Evolutionary conservation across 1,140 invertebrate genomes (phyloP), one percentile per base, ranked within the genome.

Genomic region (Pogonus chalceus): DNA sequence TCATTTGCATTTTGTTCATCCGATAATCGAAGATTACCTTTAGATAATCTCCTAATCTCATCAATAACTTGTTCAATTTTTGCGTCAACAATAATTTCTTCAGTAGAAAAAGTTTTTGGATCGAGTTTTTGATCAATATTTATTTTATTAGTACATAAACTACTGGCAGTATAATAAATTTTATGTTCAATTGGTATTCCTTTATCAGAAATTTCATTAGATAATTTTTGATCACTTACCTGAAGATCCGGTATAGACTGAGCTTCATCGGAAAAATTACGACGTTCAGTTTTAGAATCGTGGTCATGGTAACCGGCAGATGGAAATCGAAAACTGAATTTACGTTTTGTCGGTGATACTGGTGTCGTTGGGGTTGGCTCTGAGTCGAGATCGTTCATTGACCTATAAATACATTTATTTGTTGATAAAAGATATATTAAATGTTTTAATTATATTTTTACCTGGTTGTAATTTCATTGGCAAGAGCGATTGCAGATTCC

Each of bases 401-500:
- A 92, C 64, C 77, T 78, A 4, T 4, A 20, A 4, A 46, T 46
- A 46, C 12, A 46, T 46, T 7, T 4, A 46, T 46, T 46, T 7
- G 4, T 46, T 35, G n/a, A 49, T 7, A 43, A 21, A 3, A 12
- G 26, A 55, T 18, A 20, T n/a, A n/a, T n/a, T n/a, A n/a, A n/a
- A n/a, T n/a, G n/a, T n/a, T n/a, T n/a, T n/a, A 52, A 50, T 46
- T 26, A 10, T 23, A 23, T 0, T 52, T 61, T 56, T 56, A 79
- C 76, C 83, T 84, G 48, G 82, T 83, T 23, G 89, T 92, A 52
- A 96, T 78, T 71, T 96, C 92, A 73, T 94, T 94, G 20, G 92
- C 92, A 72, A 96, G 79, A 23, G 89, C 91, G 56, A 96, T 95
- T 2, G 93, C 93, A 39, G 88, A 87, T 60, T 97, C 92, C 23